Evolutionary conservation across 2,888 invertebrate species (phyloP).

Genomic region (Ophioninae sp.): DNA sequence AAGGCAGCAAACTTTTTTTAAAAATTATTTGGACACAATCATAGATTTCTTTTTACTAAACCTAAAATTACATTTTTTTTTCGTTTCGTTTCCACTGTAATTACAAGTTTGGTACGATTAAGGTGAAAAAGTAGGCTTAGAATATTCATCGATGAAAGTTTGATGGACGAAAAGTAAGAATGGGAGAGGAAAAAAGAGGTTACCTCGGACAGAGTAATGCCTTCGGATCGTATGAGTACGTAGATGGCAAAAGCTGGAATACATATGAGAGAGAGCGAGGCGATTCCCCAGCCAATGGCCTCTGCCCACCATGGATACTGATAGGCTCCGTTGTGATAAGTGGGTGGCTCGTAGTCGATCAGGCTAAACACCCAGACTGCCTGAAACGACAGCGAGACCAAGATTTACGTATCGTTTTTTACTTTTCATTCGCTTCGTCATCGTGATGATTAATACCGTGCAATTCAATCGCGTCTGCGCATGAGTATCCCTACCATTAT

Average conservation of each 20-base stretch:
- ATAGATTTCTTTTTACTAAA: too few species aligned
- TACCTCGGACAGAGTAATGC: slow-evolving; percentile 88
- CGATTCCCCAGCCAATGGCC: slow-evolving; percentile 92
- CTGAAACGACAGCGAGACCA: slow-evolving; percentile 79
- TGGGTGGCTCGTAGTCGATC: slow-evolving; percentile 93
- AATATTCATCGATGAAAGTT: neutral
- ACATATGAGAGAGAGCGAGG: slow-evolving; percentile 90
- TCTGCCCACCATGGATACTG: slow-evolving; percentile 93
- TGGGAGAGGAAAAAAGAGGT: slow-evolving; percentile 6
- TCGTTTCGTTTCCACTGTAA: too few species aligned
- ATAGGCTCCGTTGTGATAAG: slow-evolving; percentile 90
- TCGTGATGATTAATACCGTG: neutral
- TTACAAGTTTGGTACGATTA: too few species aligned
- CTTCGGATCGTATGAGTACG: slow-evolving; percentile 87
- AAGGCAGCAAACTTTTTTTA: too few species aligned
- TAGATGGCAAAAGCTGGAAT: slow-evolving; percentile 92
- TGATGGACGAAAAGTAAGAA: neutral
- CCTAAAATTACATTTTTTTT: too few species aligned
- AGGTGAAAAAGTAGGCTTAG: neutral
- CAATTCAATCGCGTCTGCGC: neutral
- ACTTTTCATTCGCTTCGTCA: neutral
- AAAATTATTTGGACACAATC: too few species aligned
- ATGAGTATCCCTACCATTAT: slow-evolving; percentile 83
- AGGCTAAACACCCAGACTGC: slow-evolving; percentile 94
- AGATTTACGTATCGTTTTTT: neutral